Base-by-base conservation (phyloP, 1,140 invertebrate species). In the Coelopa frigida region DNA sequence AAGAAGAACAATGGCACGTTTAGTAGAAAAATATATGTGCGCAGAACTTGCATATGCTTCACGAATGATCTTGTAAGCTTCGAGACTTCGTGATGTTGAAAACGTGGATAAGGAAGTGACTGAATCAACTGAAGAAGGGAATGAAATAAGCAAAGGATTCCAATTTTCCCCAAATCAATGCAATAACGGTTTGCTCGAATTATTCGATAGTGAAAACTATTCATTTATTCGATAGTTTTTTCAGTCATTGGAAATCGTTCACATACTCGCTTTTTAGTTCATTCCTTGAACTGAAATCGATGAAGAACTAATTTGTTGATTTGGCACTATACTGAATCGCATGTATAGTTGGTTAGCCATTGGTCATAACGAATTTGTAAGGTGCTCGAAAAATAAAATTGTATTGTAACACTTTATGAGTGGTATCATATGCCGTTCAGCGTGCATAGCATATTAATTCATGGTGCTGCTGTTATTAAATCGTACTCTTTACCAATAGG, bases 321-420 rank as follows among this genome's bases (percentile, higher is more conserved):
- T 35, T 35, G 32, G n/a, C 32, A 35, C 12, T 15, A 12, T 35
- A 35, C 32, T 35, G 32, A 35, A 7, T 35, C 18, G 32, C 7
- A 35, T 35, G n/a, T 35, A n/a, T 6, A 35, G 32, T 35, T n/a
- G 32, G 32, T 35, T 35, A 12, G 32, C 32, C 6, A 35, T 35
- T 35, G 5, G n/a, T 5, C 12, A 35, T 35, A 17, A 35, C 5
- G 18, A 35, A 12, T 5, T 35, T 12, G 32, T 15, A 35, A 35
- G 18, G 32, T 35, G 18, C 32, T 35, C n/a, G n/a, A 35, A 35
- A 35, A 17, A 35, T 7, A 35, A n/a, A 35, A 17, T 17, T n/a
- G n/a, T n/a, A n/a, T n/a, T 12, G 12, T 35, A n/a, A 35, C 14
- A n/a, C 32, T 6, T 35, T n/a, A 35, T 35, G 32, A 17, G 12